phyloP scores from a whole-genome alignment of 2,797 vertebrate genomes.

The Tinamus major region DNA sequence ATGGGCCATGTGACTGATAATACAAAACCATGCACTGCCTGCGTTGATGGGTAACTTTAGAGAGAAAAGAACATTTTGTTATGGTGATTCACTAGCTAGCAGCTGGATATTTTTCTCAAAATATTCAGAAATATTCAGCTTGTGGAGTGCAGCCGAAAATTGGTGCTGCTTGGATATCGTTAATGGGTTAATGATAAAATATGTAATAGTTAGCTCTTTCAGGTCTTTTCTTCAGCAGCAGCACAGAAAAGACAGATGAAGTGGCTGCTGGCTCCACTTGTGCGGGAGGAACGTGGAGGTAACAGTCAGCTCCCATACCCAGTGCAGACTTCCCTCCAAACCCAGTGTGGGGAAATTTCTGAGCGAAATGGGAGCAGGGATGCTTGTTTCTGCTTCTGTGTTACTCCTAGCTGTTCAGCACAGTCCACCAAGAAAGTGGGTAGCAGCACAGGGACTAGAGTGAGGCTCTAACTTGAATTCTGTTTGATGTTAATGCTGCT shows the following conservation, averaged over 20 bases:
- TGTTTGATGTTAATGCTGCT: background rate
- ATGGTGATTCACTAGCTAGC: constrained; percentile 43
- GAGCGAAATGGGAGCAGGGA: background rate
- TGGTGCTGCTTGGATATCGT: background rate
- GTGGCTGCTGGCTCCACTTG: background rate
- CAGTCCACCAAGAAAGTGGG: background rate
- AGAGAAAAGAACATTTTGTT: constrained; percentile 18
- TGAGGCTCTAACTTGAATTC: background rate
- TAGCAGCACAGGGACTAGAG: background rate
- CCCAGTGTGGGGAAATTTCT: background rate
- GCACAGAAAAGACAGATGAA: background rate
- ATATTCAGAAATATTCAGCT: constrained; percentile 31
- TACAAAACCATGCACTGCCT: background rate
- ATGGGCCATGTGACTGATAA: background rate
- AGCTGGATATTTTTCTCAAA: constrained; percentile 39
- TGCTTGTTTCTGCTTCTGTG: background rate
- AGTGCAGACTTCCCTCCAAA: background rate
- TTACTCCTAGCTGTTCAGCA: background rate
- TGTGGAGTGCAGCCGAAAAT: background rate
- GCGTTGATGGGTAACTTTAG: background rate
- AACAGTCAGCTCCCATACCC: background rate
- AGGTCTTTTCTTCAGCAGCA: background rate
- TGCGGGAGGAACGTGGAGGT: background rate
- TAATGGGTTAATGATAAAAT: background rate
- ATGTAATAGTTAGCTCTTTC: background rate